These are phyloP conservation scores for Cephalopholis sonnerati DNA, from an alignment of 2,113 vertebrate genomes.

Conservation along the genomic window DNA sequence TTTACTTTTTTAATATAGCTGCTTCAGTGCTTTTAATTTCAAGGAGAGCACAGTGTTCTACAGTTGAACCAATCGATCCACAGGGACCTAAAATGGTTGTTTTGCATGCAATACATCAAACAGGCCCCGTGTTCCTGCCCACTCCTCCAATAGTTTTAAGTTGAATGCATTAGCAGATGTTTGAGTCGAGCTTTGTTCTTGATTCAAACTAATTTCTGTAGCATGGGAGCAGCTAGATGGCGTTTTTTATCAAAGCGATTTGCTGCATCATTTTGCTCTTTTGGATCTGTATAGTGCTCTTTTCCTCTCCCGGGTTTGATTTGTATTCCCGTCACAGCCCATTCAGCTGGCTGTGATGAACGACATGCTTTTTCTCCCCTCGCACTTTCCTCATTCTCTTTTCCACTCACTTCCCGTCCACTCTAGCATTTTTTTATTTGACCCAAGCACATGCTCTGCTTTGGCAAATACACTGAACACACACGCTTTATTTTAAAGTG, in stretches of 20 bases:
- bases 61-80: conserved; percentile 25
- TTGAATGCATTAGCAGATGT: conserved; percentile 73
- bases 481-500: conserved; percentile 42
- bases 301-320: conserved; percentile 26
- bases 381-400: neutral
- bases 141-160: conserved; percentile 38
- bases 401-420: conserved; percentile 6
- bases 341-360: conserved; percentile 39
- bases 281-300: conserved; percentile 23
- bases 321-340: conserved; percentile 45
- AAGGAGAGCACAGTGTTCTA: conserved; percentile 22
- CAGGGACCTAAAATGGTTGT: conserved; percentile 42
- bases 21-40: conserved; percentile 34
- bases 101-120: conserved; percentile 65
- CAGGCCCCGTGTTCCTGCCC: conserved; percentile 22
- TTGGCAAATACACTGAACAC: conserved; percentile 25
- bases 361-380: neutral
- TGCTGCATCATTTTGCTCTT: conserved; percentile 63
- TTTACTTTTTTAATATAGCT: conserved; percentile 18
- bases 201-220: conserved; percentile 47
- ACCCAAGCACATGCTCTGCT: neutral
- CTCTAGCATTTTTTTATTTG: conserved; percentile 12
- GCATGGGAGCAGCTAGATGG: conserved; percentile 43
- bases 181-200: conserved; percentile 50
- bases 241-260: conserved; percentile 41